A percentile compares a stretch with the other conserved stretches of the same genome.
phyloP scores from a whole-genome alignment of 2,113 vertebrate genomes.

The Myotis brandtii region DNA sequence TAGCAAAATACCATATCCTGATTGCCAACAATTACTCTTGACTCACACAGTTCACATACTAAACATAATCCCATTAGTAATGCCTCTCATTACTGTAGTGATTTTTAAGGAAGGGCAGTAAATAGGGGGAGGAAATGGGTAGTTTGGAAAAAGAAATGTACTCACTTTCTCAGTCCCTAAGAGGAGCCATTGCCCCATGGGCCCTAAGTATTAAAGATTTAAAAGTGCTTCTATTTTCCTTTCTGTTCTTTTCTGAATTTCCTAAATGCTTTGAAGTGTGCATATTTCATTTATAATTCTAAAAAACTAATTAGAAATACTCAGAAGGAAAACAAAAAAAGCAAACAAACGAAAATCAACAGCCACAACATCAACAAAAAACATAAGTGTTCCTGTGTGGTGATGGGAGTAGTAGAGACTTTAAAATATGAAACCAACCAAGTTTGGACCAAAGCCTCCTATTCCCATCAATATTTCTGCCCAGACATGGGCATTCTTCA shows the following conservation, averaged over 20 bases:
- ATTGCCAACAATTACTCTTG: background rate
- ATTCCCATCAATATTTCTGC: background rate
- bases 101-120: background rate
- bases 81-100: background rate
- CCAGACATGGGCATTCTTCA: background rate
- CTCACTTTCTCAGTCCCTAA: background rate
- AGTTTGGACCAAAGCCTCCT: background rate
- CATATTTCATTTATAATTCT: background rate
- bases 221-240: background rate
- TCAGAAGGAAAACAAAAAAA: conserved; percentile 19
- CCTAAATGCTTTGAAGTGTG: background rate
- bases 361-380: background rate
- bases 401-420: background rate
- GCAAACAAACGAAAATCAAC: background rate
- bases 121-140: background rate
- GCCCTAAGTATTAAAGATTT: background rate
- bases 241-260: background rate
- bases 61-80: background rate
- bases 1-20: background rate
- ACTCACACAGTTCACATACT: background rate
- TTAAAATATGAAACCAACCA: background rate
- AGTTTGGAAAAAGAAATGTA: background rate
- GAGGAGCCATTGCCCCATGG: background rate
- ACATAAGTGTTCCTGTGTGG: background rate
- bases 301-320: background rate